Evolutionary conservation across 2,888 invertebrate species (phyloP), one percentile per base, ranked within the genome.

Genomic region (Hydrotaea cyrtoneurina): DNA sequence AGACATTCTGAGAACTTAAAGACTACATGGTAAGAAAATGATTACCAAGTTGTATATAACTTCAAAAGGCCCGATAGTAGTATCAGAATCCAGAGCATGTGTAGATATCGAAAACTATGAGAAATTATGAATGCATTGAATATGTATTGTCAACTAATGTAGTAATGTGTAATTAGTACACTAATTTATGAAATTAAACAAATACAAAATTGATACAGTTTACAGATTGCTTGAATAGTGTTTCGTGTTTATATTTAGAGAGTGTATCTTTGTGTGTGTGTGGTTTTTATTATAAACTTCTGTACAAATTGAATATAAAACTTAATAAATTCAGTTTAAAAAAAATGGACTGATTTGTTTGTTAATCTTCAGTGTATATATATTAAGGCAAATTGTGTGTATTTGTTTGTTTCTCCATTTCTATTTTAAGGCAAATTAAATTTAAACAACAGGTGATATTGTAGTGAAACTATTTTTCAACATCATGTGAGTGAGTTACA

Each of bases 341-440:
- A 69, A 66, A 80, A 75, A 84, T 81, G 72, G 75, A 84, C 78
- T 81, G 57, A 19, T 71, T 74, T 0, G 19, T 39, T 31, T 72
- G 21, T 73, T 75, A 57, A 26, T 57, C 21, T 11, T 73, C 66
- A 46, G 69, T 74, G 62, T 83, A 80, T 72, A 31, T 31, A 31
- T 31, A 17, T 71, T 80, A 85, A 85, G 79, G 85, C 81, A 82
- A 79, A 79, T 76, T 76, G 73, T 81, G 81, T 77, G n/a, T 76
- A 26, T 64, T 74, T 5, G 57, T 62, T n/a, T 69, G 19, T 5
- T 77, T 69, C 57, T 53, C 50, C 62, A 39, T 55, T 53, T 50
- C 74, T 81, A 69, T 57, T 59, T 75, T 64, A 69, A 85, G 73
- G 76, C 81, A 79, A 85, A 85, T 59, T 17, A 74, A 76, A 79